Evolutionary conservation across 2,113 vertebrate genomes (phyloP), one percentile per base, ranked within the genome.

Genomic region (Tichodroma muraria): DNA sequence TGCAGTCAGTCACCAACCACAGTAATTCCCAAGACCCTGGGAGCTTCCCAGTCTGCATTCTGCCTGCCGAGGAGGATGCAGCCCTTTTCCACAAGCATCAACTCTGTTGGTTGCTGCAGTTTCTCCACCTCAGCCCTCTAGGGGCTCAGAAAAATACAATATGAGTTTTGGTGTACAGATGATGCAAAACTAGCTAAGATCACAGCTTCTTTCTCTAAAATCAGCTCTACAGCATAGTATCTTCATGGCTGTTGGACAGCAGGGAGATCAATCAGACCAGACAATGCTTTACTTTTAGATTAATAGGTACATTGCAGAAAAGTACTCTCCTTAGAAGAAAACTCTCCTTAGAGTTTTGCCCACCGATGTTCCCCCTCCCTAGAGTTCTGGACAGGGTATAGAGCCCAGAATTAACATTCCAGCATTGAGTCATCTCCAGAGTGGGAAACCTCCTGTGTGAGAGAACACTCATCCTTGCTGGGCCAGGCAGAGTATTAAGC

Each of bases 341-440:
- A n/a, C n/a, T n/a, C 27, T 91, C 33, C 44, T 81, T 11, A 17
- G 15, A 33, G 8, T 68, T 57, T 88, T 78, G 59, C 17, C 31
- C 17, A 64, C 13, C 0, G 0, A 20, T 49, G 27, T 63, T 40
- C 10, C 9, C 38, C 3, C 5, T 59, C 28, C 28, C 9, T 35
- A 69, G 38, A 49, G 13, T 19, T 72, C 33, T 72, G 40, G 28
- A 50, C 22, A 70, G 57, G 8, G 31, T 68, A 38, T 31, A 61
- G 49, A 90, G 60, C 30, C 50, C 40, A 24, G 69, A 69, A 42
- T 56, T 78, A 73, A 45, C 3, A 2, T 47, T 69, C 66, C 50
- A 81, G 45, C 54, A 56, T 0, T 68, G 44, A 54, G 53, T 56
- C 19, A 37, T 63, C 28, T 85, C 28, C 65, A 73, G 40, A 65